Evolutionary conservation across 2,113 vertebrate species (phyloP), one percentile per base, ranked within the genome.

Genomic region (Hystrix cristata): DNA sequence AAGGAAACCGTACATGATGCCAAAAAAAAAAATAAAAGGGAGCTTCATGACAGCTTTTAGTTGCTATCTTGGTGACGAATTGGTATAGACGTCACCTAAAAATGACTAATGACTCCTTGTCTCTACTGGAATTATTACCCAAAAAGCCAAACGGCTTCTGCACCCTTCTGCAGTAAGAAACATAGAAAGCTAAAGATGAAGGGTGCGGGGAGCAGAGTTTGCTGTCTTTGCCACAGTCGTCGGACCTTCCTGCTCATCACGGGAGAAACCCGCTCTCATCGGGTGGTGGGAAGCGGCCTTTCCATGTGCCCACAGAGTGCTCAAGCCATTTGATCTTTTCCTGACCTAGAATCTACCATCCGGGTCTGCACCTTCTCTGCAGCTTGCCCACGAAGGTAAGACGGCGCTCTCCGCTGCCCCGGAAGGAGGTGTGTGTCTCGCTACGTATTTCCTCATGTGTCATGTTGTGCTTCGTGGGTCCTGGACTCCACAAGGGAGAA

Each of bases 101-200:
- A 95, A 97, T 38, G 38, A 38, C 38, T 38, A 84, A 48, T 34
- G 11, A 18, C 13, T 60, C 15, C 14, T 65, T 48, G 29, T 71
- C 18, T 91, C 95, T 55, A 48, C 27, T 51, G 82, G 71, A 96
- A 69, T 46, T 89, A 97, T 94, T 86, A 38, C 29, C 46, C 1
- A 81, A 48, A 90, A 95, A 48, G 8, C 88, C 78, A 94, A 95
- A 80, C n/a, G 65, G 9, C 11, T n/a, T 3, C 65, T 38, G 62
- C 27, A 57, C 31, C 2, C 29, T 94, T 97, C 83, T 97, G 74
- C 94, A 96, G 87, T 60, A 29, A 88, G 5, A 19, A 97, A 21
- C 7, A 19, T 4, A 23, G 60, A 87, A 43, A 78, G 0, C 14
- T 59, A 14, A 31, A 95, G 96, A 91, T 53, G 38, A 86, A 88